Base-by-base conservation (phyloP, 2,113 vertebrate species). In the Lagopus muta region DNA sequence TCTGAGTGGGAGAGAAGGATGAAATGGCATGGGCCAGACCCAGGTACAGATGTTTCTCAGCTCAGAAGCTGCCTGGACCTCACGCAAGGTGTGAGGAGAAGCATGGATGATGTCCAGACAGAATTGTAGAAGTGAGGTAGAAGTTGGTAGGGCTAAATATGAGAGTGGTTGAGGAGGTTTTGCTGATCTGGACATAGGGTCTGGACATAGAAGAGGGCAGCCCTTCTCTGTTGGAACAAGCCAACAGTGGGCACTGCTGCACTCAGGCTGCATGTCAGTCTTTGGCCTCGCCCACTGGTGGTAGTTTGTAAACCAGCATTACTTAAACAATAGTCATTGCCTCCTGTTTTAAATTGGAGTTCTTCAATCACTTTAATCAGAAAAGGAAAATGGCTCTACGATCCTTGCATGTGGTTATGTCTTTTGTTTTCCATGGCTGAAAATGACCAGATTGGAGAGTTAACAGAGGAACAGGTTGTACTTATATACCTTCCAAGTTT, bases 161-260 rank as follows among this genome's bases (percentile, higher is more conserved):
- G 61, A 8, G 22, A 28, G 1, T 4, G 1, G 3, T 19, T 60
- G 13, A 60, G n/a, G 24, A 66, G 36, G 45, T 25, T 62, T 52
- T 54, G 30, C 66, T 54, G 19, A 34, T 22, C 60, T 21, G 3
- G 0, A 3, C n/a, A n/a, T n/a, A n/a, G 6, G n/a, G 20, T 70
- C 34, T 6, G 74, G 61, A 82, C n/a, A 32, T 11, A 19, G 36
- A 65, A 82, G 40, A 60, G 2, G 34, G 21, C 55, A 71, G 18
- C 10, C 11, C 9, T 43, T 0, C 0, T 54, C 43, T 74, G 4
- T n/a, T 74, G 86, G 48, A 70, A 22, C 8, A 8, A 18, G 54
- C 54, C 5, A 65, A 34, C 22, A 43, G 73, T 32, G n/a, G 45
- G 71, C n/a, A 79, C 10, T 66, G 30, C 13, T 43, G 55, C 17